Base-by-base conservation (phyloP, 2,888 invertebrate species). In the Amphipoea oculea region DNA sequence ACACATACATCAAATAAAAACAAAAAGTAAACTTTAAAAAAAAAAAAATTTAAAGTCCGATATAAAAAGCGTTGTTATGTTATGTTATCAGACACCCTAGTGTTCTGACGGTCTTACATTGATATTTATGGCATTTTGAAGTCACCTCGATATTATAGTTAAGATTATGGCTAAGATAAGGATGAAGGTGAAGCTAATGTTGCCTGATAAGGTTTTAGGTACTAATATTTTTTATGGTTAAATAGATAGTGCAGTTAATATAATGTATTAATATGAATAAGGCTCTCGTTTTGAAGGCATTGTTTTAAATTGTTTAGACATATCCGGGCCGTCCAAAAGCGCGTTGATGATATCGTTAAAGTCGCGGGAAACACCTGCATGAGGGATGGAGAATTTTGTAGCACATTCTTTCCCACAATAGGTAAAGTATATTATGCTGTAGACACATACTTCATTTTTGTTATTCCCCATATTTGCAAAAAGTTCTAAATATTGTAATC, bases 31-130 rank as follows among this genome's bases (percentile, higher is more conserved):
- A n/a, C n/a, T n/a, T n/a, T n/a, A n/a, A n/a, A n/a, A n/a, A n/a
- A n/a, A n/a, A n/a, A n/a, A n/a, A n/a, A n/a, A n/a, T n/a, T n/a
- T n/a, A n/a, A n/a, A n/a, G n/a, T n/a, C n/a, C n/a, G n/a, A n/a
- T n/a, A n/a, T n/a, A n/a, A n/a, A n/a, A n/a, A n/a, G n/a, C n/a
- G n/a, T n/a, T 12, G 48, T 12, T 12, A 48, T 12, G 45, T 45
- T 45, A 45, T 45, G 3, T 12, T 48, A 48, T 12, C 45, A 48
- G n/a, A 92, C 93, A 93, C 92, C 14, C 23, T 62, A 23, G 63
- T 65, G 11, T 45, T 63, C 40, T 63, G 66, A 51, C 54, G 65
- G 73, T 66, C 45, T 78, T 78, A 86, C 78, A 85, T 73, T 81
- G 80, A 81, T 72, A 29, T 89, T 88, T 83, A 88, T 83, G 73